Evolutionary conservation across 2,797 vertebrate species (phyloP).

Genomic region (Moxostoma hubbsi): DNA sequence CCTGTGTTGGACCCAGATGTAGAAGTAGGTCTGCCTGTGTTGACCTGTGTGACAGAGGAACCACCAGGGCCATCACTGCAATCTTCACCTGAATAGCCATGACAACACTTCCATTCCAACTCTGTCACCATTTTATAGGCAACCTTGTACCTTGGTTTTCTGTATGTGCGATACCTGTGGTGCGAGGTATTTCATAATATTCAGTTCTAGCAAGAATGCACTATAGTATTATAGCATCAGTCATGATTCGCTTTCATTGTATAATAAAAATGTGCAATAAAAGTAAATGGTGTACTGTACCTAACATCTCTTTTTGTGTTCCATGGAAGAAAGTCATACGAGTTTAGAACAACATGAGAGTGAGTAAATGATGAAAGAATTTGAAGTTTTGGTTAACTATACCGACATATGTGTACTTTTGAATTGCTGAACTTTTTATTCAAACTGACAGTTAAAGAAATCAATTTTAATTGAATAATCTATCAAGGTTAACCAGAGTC

Average conservation of each 20-base stretch:
- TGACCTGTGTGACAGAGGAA: conserved; percentile 62
- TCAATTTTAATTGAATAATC: background rate
- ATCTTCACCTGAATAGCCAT: conserved; percentile 89
- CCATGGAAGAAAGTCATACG: too few relatives aligned
- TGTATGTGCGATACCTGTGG: conserved; percentile 88
- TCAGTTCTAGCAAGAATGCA: conserved; percentile 1
- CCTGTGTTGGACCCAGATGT: conserved; percentile 74
- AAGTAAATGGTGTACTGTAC: too few relatives aligned
- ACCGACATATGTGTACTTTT: background rate
- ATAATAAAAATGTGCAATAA: too few relatives aligned
- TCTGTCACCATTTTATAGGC: conserved; percentile 91
- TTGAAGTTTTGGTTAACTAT: too few relatives aligned
- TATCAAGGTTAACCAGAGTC: background rate
- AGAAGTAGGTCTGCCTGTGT: conserved; percentile 70
- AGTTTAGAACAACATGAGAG: too few relatives aligned
- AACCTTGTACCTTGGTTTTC: conserved; percentile 88
- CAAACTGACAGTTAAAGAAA: background rate
- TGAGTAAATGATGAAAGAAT: too few relatives aligned
- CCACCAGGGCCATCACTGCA: conserved; percentile 74
- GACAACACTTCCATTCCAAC: conserved; percentile 96
- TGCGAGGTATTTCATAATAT: conserved; percentile 4
- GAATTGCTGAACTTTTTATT: too few relatives aligned
- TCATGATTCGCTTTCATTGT: background rate
- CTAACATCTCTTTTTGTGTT: too few relatives aligned
- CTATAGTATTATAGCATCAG: background rate